Evolutionary conservation across 2,888 invertebrate genomes (phyloP).

Genomic region (Sceliomorpha sp.): DNA sequence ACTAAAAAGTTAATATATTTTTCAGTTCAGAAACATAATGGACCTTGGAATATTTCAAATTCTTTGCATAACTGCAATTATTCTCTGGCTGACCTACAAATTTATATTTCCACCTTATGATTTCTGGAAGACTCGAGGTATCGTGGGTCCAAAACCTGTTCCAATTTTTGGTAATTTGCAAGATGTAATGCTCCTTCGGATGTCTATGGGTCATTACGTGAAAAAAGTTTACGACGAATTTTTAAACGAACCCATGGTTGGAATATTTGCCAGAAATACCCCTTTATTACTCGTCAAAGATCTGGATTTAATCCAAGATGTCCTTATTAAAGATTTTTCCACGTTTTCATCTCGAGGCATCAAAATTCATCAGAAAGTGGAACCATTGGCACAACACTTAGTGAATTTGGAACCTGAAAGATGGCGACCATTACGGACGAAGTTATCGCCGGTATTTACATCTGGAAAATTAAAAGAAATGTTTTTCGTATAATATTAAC

Average conservation of each 20-base stretch:
- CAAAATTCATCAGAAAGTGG: conserved; percentile 65
- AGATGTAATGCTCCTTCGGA: conserved; percentile 55
- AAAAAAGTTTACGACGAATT: conserved; percentile 41
- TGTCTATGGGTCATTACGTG: conserved; percentile 6
- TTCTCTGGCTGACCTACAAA: conserved; percentile 76
- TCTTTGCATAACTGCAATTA: too few relatives aligned
- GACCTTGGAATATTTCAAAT: too few relatives aligned
- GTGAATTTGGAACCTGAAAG: conserved; percentile 79
- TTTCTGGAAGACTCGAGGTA: conserved; percentile 78
- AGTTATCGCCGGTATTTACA: conserved; percentile 81
- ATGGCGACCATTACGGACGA: conserved; percentile 81
- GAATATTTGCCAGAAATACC: conserved; percentile 71
- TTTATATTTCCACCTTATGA: conserved; percentile 70
- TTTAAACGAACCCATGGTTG: conserved; percentile 68
- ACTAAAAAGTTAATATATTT: too few relatives aligned
- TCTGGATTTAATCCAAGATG: conserved; percentile 72
- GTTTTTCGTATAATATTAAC: too few relatives aligned
- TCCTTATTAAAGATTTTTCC: conserved; percentile 79
- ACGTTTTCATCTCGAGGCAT: conserved; percentile 65
- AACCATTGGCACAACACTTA: conserved; percentile 78
- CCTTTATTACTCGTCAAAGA: conserved; percentile 76
- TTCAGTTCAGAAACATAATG: too few relatives aligned
- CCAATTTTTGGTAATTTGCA: conserved; percentile 79
- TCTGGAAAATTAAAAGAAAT: conserved; percentile 81
- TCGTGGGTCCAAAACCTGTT: conserved; percentile 75